Conservation (phyloP, 1,140 invertebrate species). For the Tetramorium simillimum region DNA sequence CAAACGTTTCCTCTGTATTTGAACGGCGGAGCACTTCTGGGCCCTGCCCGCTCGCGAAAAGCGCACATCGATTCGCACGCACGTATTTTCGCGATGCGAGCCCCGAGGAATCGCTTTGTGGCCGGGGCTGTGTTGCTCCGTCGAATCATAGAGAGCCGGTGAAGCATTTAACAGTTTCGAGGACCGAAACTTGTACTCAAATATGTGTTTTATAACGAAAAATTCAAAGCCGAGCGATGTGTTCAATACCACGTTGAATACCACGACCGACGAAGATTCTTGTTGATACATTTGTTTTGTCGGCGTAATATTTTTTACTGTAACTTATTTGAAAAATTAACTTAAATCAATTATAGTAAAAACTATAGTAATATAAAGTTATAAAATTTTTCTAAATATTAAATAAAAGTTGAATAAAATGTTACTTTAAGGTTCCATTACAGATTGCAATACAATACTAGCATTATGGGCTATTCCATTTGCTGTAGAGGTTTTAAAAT, state of each 20-base stretch:
- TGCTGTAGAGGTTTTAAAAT: background rate
- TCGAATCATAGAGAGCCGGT: slow-evolving; percentile 19
- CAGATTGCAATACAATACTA: background rate
- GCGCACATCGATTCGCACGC: background rate
- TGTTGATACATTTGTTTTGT: background rate
- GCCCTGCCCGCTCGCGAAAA: background rate
- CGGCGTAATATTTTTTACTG: background rate
- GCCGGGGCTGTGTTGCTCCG: background rate
- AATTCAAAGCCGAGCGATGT: background rate
- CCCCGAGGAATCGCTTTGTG: slow-evolving; percentile 33
- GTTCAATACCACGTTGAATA: background rate
- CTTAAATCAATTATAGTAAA: background rate
- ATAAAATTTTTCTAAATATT: background rate
- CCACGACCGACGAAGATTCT: background rate
- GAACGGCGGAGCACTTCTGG: background rate
- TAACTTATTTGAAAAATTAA: background rate
- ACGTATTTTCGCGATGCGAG: slow-evolving; percentile 18
- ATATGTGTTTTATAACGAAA: slow-evolving; percentile 22
- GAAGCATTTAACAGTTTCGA: slow-evolving; percentile 34
- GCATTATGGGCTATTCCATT: background rate
- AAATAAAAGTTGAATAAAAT: background rate
- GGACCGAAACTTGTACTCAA: slow-evolving; percentile 10
- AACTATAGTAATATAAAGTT: background rate
- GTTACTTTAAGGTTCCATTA: background rate
- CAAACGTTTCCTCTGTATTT: slow-evolving; percentile 19